Base-by-base conservation (phyloP, 2,113 vertebrate genomes). In the Aptenodytes forsteri region DNA sequence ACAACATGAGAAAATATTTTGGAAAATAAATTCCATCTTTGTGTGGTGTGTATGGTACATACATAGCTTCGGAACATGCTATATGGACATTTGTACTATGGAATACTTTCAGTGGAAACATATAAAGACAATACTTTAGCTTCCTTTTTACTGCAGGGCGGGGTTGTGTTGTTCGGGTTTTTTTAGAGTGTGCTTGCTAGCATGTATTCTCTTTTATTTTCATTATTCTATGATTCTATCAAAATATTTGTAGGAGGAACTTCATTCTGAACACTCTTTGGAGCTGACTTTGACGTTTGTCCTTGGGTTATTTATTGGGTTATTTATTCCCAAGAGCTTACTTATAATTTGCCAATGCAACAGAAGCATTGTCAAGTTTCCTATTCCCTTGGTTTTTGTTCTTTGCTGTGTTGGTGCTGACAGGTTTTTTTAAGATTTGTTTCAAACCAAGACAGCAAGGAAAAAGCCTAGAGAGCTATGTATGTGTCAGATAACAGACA, bases 291-390 rank as follows among this genome's bases (percentile, higher is more conserved):
- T 82, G 30, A 62, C 72, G 20, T 79, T 94, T 95, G 64, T 54
- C 27, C 42, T 42, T 42, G 6, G 42, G 42, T 42, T 42, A 42
- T 42, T 47, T 85, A 84, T 83, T 83, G 50, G 36, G 36, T 95
- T 93, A 90, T 91, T 58, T 83, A n/a, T 80, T 82, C 46, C 16
- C 21, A n/a, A 54, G 23, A 87, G 17, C 40, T 87, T 82, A 89
- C 42, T 89, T 91, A 32, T 49, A 94, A 96, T 94, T 97, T 95
- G 22, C 61, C 59, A 92, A 10, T 34, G 36, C 20, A 89, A 26
- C 89, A 30, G 15, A 77, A 96, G 69, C 23, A 92, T 16, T 42
- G 50, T 3, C 36, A 82, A 44, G 30, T 46, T 62, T 83, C 59
- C 36, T 82, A 18, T 92, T 92, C 69, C n/a, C 21, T 76, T 96